Evolutionary conservation across 1,140 invertebrate species (phyloP).

Genomic region (Proales similis): DNA sequence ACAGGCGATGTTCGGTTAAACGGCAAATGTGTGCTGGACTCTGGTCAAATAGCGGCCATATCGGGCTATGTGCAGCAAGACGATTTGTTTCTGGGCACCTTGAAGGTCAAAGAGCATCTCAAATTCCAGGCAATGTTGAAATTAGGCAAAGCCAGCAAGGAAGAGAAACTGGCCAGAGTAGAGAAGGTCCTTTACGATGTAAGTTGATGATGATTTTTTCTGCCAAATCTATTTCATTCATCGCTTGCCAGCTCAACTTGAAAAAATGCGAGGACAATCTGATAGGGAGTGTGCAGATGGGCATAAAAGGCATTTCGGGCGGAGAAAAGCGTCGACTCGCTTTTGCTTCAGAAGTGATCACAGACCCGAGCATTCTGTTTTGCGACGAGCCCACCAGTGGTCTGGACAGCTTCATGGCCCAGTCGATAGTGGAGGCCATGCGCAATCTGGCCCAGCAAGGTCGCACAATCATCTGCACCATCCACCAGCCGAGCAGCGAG

Average conservation of each 20-base stretch:
- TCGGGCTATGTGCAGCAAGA: conserved; percentile 89
- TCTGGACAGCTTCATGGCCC: conserved; percentile 83
- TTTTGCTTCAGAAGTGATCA: conserved; percentile 90
- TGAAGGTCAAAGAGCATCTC: conserved; percentile 59
- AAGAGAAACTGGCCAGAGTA: conserved; percentile 70
- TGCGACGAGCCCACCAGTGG: conserved; percentile 92
- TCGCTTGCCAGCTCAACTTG: conserved; percentile 64
- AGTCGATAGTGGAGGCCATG: conserved; percentile 71
- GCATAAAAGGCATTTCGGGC: conserved; percentile 83
- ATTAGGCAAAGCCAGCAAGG: conserved; percentile 75
- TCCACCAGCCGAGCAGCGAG: conserved; percentile 91
- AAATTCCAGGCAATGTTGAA: conserved; percentile 64
- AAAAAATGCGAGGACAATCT: conserved; percentile 63
- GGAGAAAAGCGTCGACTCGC: conserved; percentile 90
- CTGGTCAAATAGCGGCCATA: conserved; percentile 61
- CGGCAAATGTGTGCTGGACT: conserved; percentile 44
- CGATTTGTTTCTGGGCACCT: conserved; percentile 57
- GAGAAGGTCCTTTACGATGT: conserved; percentile 82
- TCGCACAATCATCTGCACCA: conserved; percentile 84
- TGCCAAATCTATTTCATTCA: not conserved
- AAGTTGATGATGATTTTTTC: conserved; percentile 38
- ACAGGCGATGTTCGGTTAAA: conserved; percentile 60
- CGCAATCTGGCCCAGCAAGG: conserved; percentile 65
- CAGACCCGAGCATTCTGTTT: conserved; percentile 85
- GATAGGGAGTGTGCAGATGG: conserved; percentile 5